These are phyloP conservation scores for Galeopterus variegatus DNA, from an alignment of 2,113 vertebrate species.

Conservation along the genomic window DNA sequence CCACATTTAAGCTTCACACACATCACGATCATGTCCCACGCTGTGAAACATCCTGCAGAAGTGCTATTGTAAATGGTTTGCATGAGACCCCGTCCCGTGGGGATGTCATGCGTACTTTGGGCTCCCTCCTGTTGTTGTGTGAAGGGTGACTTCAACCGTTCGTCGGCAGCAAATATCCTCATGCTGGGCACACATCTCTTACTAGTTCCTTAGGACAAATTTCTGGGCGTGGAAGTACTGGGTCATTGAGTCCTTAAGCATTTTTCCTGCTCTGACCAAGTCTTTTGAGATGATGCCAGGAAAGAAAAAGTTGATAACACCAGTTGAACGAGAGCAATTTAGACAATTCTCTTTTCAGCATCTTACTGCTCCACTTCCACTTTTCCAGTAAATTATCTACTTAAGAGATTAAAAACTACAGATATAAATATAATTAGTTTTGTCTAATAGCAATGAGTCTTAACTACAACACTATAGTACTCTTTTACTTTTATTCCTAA, in stretches of 20 bases:
- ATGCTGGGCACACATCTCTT: background rate
- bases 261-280: background rate
- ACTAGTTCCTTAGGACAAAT: background rate
- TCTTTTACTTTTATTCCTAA: background rate
- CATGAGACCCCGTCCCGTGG: no score
- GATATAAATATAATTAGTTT: background rate
- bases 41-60: background rate
- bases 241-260: background rate
- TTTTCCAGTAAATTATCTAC: background rate
- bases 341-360: background rate
- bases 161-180: background rate
- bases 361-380: background rate
- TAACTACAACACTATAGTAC: background rate
- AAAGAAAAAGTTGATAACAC: constrained; percentile 1
- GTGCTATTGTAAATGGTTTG: background rate
- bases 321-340: background rate
- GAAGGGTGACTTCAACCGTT: background rate
- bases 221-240: background rate
- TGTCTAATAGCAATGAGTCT: background rate
- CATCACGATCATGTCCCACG: background rate
- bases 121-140: background rate
- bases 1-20: background rate
- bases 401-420: background rate
- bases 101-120: background rate
- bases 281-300: background rate